Evolutionary conservation across 1,140 invertebrate genomes (phyloP), one percentile per base, ranked within the genome.

Genomic region (Lethrus apterus): DNA sequence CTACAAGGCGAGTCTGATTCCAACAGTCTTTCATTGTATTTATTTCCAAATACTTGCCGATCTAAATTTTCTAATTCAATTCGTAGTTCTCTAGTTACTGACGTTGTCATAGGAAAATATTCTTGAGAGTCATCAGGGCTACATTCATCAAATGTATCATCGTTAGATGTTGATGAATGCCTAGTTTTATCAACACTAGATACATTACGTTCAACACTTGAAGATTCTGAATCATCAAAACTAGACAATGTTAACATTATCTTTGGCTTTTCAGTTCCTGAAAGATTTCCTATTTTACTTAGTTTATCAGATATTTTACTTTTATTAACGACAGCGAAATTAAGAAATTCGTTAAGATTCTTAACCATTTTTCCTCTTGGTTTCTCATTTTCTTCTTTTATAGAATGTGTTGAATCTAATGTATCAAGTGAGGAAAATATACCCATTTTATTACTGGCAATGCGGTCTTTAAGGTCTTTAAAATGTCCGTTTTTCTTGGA

Each of bases 31-130:
- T 62, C 56, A 5, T 57, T 56, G 34, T 52, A 60, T 43, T 60
- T 57, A 43, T 58, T 64, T 2, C 80, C 80, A 58, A 84, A 83
- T 1, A 87, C 79, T 67, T 87, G 84, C 13, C 85, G 70, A 66
- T 89, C 84, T 47, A 90, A 70, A 61, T 84, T 86, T 60, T 89
- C 86, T 17, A 88, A 60, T 66, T 89, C 86, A 32, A 89, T 68
- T 58, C 82, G 74, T 54, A 89, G 68, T 64, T 89, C 86, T 57
- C 84, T 74, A 1, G 85, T 89, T 67, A 89, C 84, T 1, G 86
- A 86, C 1, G 84, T 89, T 2, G 84, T 88, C 81, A 90, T 85
- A 7, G 86, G 86, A 62, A 83, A 84, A 66, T 88, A 90, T 59
- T 89, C 86, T 55, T 77, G 74, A 0, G 80, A 80, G 67, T 88